Base-by-base conservation (phyloP, 2,113 vertebrate genomes). In the Chaetorhynchus papuensis region DNA sequence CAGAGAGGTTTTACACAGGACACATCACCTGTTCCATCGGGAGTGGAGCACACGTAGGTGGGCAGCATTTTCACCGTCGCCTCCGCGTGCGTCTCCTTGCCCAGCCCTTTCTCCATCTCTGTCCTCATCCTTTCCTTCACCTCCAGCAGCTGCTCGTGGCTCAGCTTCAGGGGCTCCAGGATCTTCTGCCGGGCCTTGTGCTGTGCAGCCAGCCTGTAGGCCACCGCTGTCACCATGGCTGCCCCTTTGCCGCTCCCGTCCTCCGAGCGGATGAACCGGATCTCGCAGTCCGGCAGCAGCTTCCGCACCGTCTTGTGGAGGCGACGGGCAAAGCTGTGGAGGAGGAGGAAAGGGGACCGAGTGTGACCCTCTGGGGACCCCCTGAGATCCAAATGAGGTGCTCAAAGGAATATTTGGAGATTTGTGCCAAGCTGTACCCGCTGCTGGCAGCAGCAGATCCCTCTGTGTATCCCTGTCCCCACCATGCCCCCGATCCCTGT, bases 171-270 rank as follows among this genome's bases (percentile, higher is more conserved):
- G 0, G 98, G 83, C 72, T 99, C 98, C 23, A 99, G 97, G 24
- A 98, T 98, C 44, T 97, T 95, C 98, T 99, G 98, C 7, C 99
- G 98, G 41, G 98, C 98, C 12, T 98, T 97, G 13, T 98, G 98
- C 76, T 99, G 99, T 33, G 98, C 98, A 0, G 98, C 99, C 78
- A 99, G 97, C 7, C 99, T 98, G 92, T 99, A 98, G 7, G 99
- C 99, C 88, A 99, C 99, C 0, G 99, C 99, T 0, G 99, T 99
- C 88, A 99, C 99, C 99, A 99, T 99, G 87, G 99, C 99, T 0
- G 99, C 98, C 3, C 99, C 99, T 82, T 99, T 99, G 77, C 99
- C 99, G 0, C 99, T 99, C 27, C 99, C 99, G 1, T 99, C 99
- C 87, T 99, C 99, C 0, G 99, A 99, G 50, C 98, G 98, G 88